Base-by-base conservation (phyloP, 2,888 invertebrate genomes). In the Nysson spinosus region DNA sequence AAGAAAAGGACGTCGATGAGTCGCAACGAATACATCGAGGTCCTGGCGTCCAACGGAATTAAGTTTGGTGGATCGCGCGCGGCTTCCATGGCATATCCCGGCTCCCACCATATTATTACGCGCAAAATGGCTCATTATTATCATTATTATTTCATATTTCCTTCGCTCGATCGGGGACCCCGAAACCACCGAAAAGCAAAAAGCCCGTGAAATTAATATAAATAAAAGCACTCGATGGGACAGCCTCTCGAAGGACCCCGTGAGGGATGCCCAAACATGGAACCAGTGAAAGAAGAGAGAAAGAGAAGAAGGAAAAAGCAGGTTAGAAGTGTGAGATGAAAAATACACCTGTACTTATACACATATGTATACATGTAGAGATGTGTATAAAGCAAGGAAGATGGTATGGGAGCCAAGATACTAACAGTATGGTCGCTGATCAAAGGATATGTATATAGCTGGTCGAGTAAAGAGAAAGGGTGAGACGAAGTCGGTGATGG, bases 71-170 rank as follows among this genome's bases (percentile, higher is more conserved):
- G 74, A 78, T 80, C 77, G 79, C 75, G 78, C 75, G 63, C 68
- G 52, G 80, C 76, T 78, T 76, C 77, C 67, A 72, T 75, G 72
- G 69, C 73, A 68, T 72, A 78, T 78, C 72, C 61, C 63, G 66
- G 78, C 83, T 80, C 77, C 81, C 80, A 84, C 82, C 83, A 69
- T 85, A 83, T 85, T 84, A 85, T 85, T 85, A 85, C 82, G 78
- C 83, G 80, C 81, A 82, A 84, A 85, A 84, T 83, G 83, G 79
- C 83, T 85, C 85, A 84, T 85, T 84, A 85, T 85, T 82, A 83
- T 84, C 83, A 83, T 85, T 85, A 84, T 84, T 83, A 83, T 83
- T 83, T 83, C 78, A 84, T 83, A 84, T 82, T 83, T 83, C 75
- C 79, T 78, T 69, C 79, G 72, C 79, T 69, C 69, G 70, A 52